Conservation (phyloP, 1,140 invertebrate species). For the Drosophila virilis region DNA sequence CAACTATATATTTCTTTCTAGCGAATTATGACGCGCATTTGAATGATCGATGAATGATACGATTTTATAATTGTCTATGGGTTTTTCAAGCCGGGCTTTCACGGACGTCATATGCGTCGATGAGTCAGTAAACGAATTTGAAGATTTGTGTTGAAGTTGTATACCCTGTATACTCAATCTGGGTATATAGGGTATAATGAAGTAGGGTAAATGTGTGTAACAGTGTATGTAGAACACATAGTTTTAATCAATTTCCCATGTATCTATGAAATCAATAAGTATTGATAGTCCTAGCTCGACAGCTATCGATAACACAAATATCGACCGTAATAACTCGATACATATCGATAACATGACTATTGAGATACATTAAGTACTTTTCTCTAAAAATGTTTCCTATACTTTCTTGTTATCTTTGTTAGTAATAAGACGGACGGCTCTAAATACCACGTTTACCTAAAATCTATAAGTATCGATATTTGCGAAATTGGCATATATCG, state of each 20-base stretch:
- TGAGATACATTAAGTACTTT: no score
- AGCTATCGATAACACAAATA: background rate
- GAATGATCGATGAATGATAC: conserved; percentile 74
- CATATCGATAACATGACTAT: no score
- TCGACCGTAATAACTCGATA: background rate
- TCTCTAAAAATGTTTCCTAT: no score
- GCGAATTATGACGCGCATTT: conserved; percentile 74
- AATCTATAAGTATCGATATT: background rate
- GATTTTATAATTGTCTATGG: conserved; percentile 56
- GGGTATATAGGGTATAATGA: background rate
- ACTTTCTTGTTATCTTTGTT: no score
- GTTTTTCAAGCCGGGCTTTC: conserved; percentile 8
- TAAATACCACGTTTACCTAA: background rate
- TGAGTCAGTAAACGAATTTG: conserved; percentile 56
- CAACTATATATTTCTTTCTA: conserved; percentile 57
- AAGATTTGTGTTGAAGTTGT: conserved; percentile 15
- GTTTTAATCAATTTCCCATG: no score
- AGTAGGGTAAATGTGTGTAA: no score
- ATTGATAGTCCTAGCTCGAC: no score
- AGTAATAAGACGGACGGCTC: no score
- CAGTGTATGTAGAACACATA: no score
- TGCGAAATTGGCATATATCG: no score
- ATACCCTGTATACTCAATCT: background rate
- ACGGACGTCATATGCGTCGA: conserved; percentile 37
- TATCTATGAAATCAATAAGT: no score